phyloP scores from a whole-genome alignment of 2,113 vertebrate species.

The Dromiciops gliroides region DNA sequence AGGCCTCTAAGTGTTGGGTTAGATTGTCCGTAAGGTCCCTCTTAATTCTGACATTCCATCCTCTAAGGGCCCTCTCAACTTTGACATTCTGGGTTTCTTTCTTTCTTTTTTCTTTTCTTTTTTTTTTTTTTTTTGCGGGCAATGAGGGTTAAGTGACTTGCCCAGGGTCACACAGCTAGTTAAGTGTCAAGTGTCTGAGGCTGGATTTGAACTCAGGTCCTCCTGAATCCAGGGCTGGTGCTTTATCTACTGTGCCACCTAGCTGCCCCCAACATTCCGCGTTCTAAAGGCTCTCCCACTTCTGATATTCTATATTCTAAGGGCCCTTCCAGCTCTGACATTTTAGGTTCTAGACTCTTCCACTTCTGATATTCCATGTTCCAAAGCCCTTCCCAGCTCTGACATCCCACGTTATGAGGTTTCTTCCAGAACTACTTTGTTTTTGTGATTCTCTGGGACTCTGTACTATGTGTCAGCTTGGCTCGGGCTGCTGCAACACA shows the following conservation, averaged over 20 bases:
- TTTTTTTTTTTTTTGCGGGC: too few relatives aligned
- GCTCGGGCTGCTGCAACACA: not conserved
- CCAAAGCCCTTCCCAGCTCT: not conserved
- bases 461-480: rapidly evolving
- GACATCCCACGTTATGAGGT: not conserved
- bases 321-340: not conserved
- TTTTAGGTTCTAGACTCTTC: not conserved
- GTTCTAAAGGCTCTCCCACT: not conserved
- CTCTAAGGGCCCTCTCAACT: not conserved
- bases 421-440: not conserved
- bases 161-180: too few relatives aligned
- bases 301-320: not conserved
- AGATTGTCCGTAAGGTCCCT: not conserved
- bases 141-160: too few relatives aligned
- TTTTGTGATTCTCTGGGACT: not conserved
- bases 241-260: too few relatives aligned
- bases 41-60: too few relatives aligned
- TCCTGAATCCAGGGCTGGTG: too few relatives aligned
- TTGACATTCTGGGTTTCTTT: not conserved
- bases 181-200: too few relatives aligned
- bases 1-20: not conserved
- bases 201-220: too few relatives aligned
- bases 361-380: not conserved
- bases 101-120: too few relatives aligned
- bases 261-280: too few relatives aligned